Percentiles rank a stretch among this genome's conserved stretches.
Evolutionary conservation across 2,113 vertebrate species (phyloP).

Genomic region (Neodontobutis hainanensis): DNA sequence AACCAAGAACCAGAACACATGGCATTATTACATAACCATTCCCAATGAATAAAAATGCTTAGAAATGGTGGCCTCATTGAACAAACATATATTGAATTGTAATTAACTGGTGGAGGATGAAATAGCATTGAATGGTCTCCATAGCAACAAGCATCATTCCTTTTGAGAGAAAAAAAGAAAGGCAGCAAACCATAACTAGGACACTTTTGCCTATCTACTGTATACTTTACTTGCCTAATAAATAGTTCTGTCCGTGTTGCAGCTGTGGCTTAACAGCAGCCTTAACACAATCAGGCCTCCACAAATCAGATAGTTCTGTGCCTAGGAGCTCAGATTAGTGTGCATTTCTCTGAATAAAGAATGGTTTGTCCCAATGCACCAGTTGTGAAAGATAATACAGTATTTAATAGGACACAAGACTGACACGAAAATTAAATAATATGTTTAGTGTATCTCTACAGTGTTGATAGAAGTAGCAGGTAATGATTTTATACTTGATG

Average conservation of each 20-base stretch:
- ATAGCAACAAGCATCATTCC: constrained; percentile 33
- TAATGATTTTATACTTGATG: too few species aligned
- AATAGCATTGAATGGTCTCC: constrained; percentile 27
- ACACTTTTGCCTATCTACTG: not conserved
- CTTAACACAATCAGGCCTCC: not conserved
- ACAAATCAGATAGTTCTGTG: not conserved
- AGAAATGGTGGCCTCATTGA: not conserved
- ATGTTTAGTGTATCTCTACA: too few species aligned
- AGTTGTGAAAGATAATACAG: not conserved
- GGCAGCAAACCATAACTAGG: not conserved
- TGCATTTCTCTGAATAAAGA: too few species aligned
- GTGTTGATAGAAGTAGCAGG: too few species aligned
- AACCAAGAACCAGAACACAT: not conserved
- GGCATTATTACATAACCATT: not conserved
- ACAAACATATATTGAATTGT: constrained; percentile 8
- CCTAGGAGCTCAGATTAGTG: not conserved
- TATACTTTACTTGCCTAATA: constrained; percentile 4
- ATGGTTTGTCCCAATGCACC: not conserved
- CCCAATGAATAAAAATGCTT: not conserved
- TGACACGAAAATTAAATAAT: not conserved
- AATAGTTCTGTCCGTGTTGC: constrained; percentile 16
- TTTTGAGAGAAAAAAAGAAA: constrained; percentile 5
- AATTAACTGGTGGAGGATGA: constrained; percentile 23
- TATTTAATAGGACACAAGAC: not conserved
- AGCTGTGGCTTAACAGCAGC: not conserved